Percentiles rank a stretch among this genome's conserved stretches.
These are phyloP conservation scores for Acrocephalus scirpaceus DNA, from an alignment of 2,797 vertebrate genomes.

Conservation along the genomic window DNA sequence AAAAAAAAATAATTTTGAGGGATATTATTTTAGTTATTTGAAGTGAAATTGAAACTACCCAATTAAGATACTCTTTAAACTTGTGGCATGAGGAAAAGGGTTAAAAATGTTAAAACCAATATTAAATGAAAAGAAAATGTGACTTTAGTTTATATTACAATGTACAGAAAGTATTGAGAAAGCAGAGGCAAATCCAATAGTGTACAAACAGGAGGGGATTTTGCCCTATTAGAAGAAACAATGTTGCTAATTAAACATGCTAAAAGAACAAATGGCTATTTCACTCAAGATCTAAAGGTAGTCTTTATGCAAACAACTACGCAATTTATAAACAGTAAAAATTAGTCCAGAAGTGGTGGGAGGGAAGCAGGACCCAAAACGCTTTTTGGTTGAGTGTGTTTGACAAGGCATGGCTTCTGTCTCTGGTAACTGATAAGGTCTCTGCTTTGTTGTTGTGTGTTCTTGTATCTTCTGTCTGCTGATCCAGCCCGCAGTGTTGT, in stretches of 20 bases:
- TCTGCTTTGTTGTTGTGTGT: slow-evolving; percentile 15
- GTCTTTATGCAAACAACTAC: neutral
- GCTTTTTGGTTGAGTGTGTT: neutral
- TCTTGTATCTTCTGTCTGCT: slow-evolving; percentile 12
- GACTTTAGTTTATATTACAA: neutral
- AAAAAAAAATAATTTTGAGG: slow-evolving; percentile 16
- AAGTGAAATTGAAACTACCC: neutral
- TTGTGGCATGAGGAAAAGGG: neutral
- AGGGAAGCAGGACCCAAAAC: neutral
- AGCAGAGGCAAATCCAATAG: neutral
- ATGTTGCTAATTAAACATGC: neutral
- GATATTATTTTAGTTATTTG: slow-evolving; percentile 8
- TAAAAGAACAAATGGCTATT: neutral
- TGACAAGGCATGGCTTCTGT: slow-evolving; percentile 36
- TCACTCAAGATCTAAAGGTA: neutral
- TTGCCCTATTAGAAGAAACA: neutral
- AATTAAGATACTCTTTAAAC: neutral
- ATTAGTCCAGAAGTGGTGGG: neutral
- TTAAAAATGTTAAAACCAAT: neutral
- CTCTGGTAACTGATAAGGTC: neutral
- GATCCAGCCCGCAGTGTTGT: neutral
- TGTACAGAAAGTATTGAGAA: neutral
- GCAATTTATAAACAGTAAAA: neutral
- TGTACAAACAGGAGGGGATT: neutral
- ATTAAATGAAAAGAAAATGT: neutral